Evolutionary conservation across 1,140 invertebrate genomes (phyloP).

Genomic region (Dreissena polymorpha): DNA sequence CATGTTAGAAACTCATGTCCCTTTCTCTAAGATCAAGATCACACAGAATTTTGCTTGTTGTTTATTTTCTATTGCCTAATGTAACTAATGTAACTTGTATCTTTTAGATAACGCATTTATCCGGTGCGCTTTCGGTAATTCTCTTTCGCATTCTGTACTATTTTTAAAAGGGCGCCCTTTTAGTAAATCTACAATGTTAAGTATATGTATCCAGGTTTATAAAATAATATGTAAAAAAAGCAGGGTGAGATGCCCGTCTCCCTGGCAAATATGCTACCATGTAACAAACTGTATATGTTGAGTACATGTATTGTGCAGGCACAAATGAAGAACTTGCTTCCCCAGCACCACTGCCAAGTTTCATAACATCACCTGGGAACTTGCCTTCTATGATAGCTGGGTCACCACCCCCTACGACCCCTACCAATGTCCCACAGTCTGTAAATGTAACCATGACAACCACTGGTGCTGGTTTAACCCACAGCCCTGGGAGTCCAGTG

Average conservation of each 20-base stretch:
- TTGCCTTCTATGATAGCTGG: conserved; percentile 16
- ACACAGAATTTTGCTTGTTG: no score
- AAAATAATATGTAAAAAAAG: no score
- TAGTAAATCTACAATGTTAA: no score
- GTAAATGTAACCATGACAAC: not conserved
- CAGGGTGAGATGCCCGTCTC: not conserved
- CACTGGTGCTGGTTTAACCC: conserved; percentile 1
- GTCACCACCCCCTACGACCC: not conserved
- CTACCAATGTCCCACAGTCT: not conserved
- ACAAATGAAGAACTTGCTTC: conserved; percentile 26
- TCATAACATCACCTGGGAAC: conserved; percentile 47
- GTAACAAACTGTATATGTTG: not conserved
- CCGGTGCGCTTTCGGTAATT: no score
- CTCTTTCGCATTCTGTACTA: no score
- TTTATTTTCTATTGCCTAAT: no score
- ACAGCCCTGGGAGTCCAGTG: not conserved
- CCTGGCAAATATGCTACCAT: not conserved
- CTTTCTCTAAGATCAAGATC: no score
- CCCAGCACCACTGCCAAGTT: conserved; percentile 62
- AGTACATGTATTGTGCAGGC: not conserved
- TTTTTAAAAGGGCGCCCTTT: no score
- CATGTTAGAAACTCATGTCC: no score
- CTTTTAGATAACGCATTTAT: no score
- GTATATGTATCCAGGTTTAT: no score
- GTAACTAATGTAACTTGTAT: no score